Base-by-base conservation (phyloP, 2,888 invertebrate species). In the Pyrrhosoma nymphula region DNA sequence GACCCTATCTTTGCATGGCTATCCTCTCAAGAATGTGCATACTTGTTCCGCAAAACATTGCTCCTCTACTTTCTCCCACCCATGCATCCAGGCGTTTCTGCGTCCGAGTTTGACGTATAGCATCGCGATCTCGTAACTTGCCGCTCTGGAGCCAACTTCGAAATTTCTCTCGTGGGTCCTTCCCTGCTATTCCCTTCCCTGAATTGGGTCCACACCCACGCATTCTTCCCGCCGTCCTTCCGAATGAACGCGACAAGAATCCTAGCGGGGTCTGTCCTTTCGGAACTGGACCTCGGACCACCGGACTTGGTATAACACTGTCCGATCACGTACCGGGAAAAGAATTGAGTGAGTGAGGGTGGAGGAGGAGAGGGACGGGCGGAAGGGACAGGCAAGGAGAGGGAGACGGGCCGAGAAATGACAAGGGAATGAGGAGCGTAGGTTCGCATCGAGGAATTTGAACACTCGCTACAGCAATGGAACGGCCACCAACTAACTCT, bases 261-360 rank as follows among this genome's bases (percentile, higher is more conserved):
- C 47, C 93, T 75, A 26, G 69, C 69, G 93, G 93, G 20, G 47
- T n/a, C 69, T 63, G 56, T 75, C 63, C 93, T 93, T 93, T 93
- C 93, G 69, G 93, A 63, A 63, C 39, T 39, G 91, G 93, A 93
- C 93, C 93, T 69, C 63, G 91, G 93, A 93, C 93, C 93, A 93
- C 75, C 93, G 93, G 93, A 93, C 93, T 23, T 20, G 35, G 63
- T 12, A 93, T 93, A 63, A 69, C 35, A 47, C 47, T 69, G 63
- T 69, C 93, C 39, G 93, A 91, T 91, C 90, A 91, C 90, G 90
- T 91, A 91, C 35, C 20, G 60, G 55, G 47, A 56, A 89, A 89
- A 89, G 89, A 89, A 56, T 55, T 47, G 89, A 89, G 89, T 39
- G 88, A 88, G 39, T 55, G 56, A 56, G 55, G 88, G 88, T 18